These are phyloP conservation scores for Microtus ochrogaster DNA, from an alignment of 2,113 vertebrate species.

Conservation along the genomic window DNA sequence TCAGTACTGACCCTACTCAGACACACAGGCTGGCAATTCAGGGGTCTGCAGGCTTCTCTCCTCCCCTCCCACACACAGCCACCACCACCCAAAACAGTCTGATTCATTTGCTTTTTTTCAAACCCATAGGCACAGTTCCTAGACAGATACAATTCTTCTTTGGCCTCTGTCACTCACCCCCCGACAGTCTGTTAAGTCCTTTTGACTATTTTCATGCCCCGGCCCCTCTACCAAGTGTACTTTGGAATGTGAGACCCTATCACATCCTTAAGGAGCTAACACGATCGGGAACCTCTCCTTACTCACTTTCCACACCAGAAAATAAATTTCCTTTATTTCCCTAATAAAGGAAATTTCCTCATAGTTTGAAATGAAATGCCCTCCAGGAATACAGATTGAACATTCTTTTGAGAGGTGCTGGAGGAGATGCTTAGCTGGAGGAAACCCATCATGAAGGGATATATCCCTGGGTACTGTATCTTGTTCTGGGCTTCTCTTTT, in stretches of 20 bases:
- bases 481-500: neutral
- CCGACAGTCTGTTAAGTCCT: neutral
- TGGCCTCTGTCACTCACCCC: neutral
- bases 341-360: neutral
- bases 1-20: neutral
- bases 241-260: neutral
- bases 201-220: no score
- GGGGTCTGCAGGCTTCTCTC: no score
- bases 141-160: neutral
- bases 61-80: neutral
- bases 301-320: neutral
- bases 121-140: accelerated
- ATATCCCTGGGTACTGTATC: no score
- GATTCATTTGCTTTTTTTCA: neutral
- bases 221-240: neutral
- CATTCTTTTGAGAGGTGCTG: neutral
- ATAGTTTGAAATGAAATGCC: neutral
- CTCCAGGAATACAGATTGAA: neutral
- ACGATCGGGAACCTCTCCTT: no score
- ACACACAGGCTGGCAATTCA: neutral
- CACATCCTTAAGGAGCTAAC: accelerated
- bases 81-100: neutral
- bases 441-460: neutral
- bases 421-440: neutral
- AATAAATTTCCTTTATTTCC: neutral